These are phyloP conservation scores for Monochamus saltuarius DNA, from an alignment of 1,140 invertebrate species.

Conservation along the genomic window DNA sequence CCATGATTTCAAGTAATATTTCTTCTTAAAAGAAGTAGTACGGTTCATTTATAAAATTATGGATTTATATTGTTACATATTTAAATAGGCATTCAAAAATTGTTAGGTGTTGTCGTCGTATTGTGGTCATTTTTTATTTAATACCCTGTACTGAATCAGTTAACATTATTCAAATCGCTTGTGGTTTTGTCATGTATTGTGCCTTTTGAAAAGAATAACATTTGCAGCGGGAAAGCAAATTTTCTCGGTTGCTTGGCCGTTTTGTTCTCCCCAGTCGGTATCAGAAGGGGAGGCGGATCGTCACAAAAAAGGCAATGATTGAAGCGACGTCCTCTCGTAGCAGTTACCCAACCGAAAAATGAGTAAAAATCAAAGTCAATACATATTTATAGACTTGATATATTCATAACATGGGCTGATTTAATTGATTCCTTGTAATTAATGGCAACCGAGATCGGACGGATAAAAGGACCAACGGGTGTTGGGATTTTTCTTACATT, in stretches of 20 bases:
- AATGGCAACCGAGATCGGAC: conserved; percentile 23
- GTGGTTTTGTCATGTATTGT: conserved; percentile 10
- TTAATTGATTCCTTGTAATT: conserved; percentile 36
- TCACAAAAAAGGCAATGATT: conserved; percentile 14
- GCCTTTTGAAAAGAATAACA: conserved; percentile 13
- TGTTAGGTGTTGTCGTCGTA: too few relatives aligned
- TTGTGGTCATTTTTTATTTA: too few relatives aligned
- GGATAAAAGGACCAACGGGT: conserved; percentile 13
- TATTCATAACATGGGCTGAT: conserved; percentile 35
- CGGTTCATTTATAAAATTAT: too few relatives aligned
- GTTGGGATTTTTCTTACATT: too few relatives aligned
- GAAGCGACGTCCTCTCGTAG: conserved; percentile 27
- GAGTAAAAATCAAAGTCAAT: conserved; percentile 34
- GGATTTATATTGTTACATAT: too few relatives aligned
- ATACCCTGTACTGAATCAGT: too few relatives aligned
- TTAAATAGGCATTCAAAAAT: too few relatives aligned
- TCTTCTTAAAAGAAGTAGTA: too few relatives aligned
- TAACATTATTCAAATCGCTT: conserved; percentile 3
- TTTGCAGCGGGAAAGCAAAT: conserved; percentile 7
- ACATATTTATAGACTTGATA: conserved; percentile 34
- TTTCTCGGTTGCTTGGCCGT: conserved; percentile 17
- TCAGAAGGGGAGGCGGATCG: conserved; percentile 1
- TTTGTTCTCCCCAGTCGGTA: conserved; percentile 11
- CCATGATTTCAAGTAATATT: too few relatives aligned
- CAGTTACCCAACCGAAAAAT: conserved; percentile 33